Base-by-base conservation (phyloP, 2,888 invertebrate species). In the Stenolophus ochropezus region DNA sequence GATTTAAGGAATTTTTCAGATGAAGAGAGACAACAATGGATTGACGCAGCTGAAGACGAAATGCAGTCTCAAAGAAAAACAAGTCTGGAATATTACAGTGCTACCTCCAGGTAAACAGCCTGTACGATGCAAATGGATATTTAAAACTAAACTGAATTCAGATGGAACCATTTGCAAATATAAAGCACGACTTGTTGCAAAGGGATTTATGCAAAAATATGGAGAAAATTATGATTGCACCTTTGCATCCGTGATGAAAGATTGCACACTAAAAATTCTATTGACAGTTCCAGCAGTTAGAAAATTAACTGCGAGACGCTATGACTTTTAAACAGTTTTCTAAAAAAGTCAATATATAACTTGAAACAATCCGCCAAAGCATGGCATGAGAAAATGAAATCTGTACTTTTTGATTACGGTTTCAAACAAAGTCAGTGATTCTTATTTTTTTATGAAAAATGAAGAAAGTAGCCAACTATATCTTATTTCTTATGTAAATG, bases 191-290 rank as follows among this genome's bases (percentile, higher is more conserved):
- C 81, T 87, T 20, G 86, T 86, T 5, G 86, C 84, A 11, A 75
- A 85, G 18, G 86, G 86, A 47, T 87, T 84, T 76, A 82, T 82
- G 1, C 86, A 87, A 76, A 77, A 85, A 81, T 83, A 81, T 53
- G 86, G 84, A 4, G 77, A 84, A 33, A 86, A 86, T 82, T 87
- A 86, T 82, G 82, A 85, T 23, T 85, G 87, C 79, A 86, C 86
- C 0, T 88, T 86, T 76, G 85, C 87, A 53, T 86, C 87, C n/a
- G 86, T 87, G 0, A 85, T 84, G 8, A 84, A 83, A 83, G 14
- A 69, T 16, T 42, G 20, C 16, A 71, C 47, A 14, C 27, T 71
- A 18, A 4, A 51, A 25, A 25, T 18, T n/a, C 11, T 84, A 18
- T 87, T 86, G 69, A 85, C 86, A 33, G 86, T 86, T 16, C 86